Percentiles rank a stretch among this genome's conserved stretches.
Conservation (phyloP, 2,797 vertebrate species). For the Melanogrammus aeglefinus region DNA sequence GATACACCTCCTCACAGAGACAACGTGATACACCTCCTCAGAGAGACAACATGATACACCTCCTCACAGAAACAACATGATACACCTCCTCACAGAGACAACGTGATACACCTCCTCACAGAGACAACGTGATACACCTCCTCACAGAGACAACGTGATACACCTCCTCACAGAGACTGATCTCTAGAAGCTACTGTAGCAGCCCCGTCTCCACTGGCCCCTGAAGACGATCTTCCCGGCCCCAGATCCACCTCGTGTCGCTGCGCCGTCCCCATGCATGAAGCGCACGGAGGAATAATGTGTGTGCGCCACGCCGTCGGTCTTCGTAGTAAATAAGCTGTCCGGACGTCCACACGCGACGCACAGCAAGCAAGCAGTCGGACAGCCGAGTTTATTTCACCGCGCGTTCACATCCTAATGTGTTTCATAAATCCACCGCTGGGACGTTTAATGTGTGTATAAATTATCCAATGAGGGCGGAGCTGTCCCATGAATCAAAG, state of each 20-base stretch:
- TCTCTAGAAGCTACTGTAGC: too few relatives aligned
- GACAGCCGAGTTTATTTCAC: background rate
- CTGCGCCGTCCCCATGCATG: background rate
- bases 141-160: too few relatives aligned
- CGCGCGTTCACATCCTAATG: background rate
- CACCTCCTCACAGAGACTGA: too few relatives aligned
- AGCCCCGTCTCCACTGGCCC: too few relatives aligned
- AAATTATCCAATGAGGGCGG: conserved; percentile 16
- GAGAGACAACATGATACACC: too few relatives aligned
- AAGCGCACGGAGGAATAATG: background rate
- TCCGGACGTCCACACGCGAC: background rate
- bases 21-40: too few relatives aligned
- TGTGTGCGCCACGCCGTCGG: background rate
- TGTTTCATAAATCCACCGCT: conserved; percentile 12
- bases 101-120: too few relatives aligned
- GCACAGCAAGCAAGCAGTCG: background rate
- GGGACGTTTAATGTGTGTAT: background rate
- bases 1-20: too few relatives aligned
- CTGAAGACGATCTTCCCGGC: background rate
- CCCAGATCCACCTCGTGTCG: background rate
- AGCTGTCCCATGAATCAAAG: background rate
- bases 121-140: too few relatives aligned
- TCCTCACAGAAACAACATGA: too few relatives aligned
- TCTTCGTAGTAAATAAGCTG: conserved; percentile 9
- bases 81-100: too few relatives aligned